Base-by-base conservation (phyloP, 2,797 vertebrate species). In the Loris lydekkerianus region DNA sequence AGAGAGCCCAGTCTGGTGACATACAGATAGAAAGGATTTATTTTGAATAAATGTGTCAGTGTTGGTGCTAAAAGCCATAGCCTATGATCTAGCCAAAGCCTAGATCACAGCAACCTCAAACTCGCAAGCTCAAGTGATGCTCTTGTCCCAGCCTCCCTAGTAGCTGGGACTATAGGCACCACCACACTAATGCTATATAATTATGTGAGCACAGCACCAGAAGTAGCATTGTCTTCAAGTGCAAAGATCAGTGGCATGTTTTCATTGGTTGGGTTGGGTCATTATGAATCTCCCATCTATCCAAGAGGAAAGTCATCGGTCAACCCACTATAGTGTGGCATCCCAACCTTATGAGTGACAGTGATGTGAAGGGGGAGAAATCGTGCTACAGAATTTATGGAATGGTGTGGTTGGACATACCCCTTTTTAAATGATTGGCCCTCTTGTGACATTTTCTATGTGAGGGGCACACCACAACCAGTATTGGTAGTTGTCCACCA, bases 1-100 rank as follows among this genome's bases (percentile, higher is more conserved):
- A 89, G 67, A 63, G 69, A 83, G 31, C 37, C 10, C 20, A 77
- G 9, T 34, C 58, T 86, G 85, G 43, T 29, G 60, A 90, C 81
- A 67, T n/a, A 80, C 13, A 88, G 76, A 86, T 58, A 84, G 80
- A 89, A 92, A 95, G 46, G 78, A 72, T 77, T 91, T 89, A 75
- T 87, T 87, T 70, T 46, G 46, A 86, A 63, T 43, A 23, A 69
- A 61, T 3, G 17, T 67, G 58, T 87, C 53, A 78, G 3, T 58
- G 20, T 43, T 37, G 29, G 21, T 78, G n/a, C 25, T 60, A 77
- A 81, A 76, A 70, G 63, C 27, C 65, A 84, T 46, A 80, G 81
- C 14, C 40, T 69, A 43, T 34, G 34, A 34, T 34, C 34, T 34
- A 34, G 34, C 34, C 34, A 34, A 34, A 34, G 34, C 34, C 34